A percentile compares a stretch with the other conserved stretches of the same genome.
phyloP scores from a whole-genome alignment of 2,888 invertebrate genomes.

The Tenthredo notha region DNA sequence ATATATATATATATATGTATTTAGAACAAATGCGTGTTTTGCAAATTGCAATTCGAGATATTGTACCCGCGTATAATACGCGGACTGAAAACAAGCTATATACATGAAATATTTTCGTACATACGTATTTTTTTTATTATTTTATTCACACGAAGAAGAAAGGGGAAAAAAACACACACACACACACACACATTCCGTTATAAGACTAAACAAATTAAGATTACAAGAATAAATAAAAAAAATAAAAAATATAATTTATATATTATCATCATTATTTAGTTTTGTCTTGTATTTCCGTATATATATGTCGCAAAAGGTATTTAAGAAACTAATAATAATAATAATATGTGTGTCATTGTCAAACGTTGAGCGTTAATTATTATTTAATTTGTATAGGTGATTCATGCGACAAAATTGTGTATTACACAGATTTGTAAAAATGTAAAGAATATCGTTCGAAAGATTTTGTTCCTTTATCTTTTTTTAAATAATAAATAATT shows the following conservation, averaged over 20 bases:
- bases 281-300: not conserved
- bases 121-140: not conserved
- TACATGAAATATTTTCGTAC: not conserved
- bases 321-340: not conserved
- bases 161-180: too few species aligned
- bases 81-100: not conserved
- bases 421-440: not conserved
- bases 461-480: not conserved
- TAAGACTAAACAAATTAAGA: not conserved
- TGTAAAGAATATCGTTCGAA: not conserved
- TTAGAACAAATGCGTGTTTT: not conserved
- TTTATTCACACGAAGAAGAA: too few species aligned
- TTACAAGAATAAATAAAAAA: not conserved
- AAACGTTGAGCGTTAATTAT: constrained; percentile 3
- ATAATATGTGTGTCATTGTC: not conserved
- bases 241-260: too few species aligned
- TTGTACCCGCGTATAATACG: not conserved
- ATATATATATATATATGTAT: not conserved
- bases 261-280: not conserved
- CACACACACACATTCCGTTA: too few species aligned
- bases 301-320: not conserved
- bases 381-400: not conserved
- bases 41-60: constrained; percentile 5
- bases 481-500: not conserved
- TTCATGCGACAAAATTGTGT: not conserved